Evolutionary conservation across 2,797 vertebrate genomes (phyloP).

Genomic region (Leptodactylus fallax): DNA sequence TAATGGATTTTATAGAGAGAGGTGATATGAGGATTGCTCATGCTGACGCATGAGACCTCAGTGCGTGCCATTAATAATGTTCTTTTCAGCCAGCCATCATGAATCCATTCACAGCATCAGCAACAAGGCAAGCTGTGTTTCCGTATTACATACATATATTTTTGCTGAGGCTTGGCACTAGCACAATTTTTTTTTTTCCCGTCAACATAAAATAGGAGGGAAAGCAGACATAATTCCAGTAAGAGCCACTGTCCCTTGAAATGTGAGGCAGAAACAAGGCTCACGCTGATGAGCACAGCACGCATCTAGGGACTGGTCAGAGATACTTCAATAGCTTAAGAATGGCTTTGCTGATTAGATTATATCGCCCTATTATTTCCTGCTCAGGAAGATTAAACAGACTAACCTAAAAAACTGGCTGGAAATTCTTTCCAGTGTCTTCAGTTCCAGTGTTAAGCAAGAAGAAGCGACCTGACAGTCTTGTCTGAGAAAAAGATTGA

Average conservation of each 20-base stretch:
- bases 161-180: conserved; percentile 8
- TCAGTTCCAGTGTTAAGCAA: conserved; percentile 29
- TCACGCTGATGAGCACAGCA: conserved; percentile 37
- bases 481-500: conserved; percentile 47
- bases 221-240: conserved; percentile 36
- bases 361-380: conserved; percentile 56
- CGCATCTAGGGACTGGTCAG: conserved; percentile 39
- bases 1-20: not conserved
- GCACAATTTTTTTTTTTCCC: not conserved
- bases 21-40: conserved; percentile 18
- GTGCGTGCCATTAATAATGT: conserved; percentile 35
- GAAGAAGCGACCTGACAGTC: conserved; percentile 42
- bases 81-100: conserved; percentile 33
- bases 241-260: conserved; percentile 38
- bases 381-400: conserved; percentile 56
- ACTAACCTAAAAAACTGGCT: conserved; percentile 56
- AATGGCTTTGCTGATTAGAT: conserved; percentile 56
- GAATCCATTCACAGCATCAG: conserved; percentile 23
- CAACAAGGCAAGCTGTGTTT: not conserved
- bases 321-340: conserved; percentile 58
- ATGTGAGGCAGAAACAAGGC: conserved; percentile 43
- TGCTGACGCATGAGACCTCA: conserved; percentile 25
- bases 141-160: conserved; percentile 20
- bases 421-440: conserved; percentile 50
- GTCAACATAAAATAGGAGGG: conserved; percentile 25